Evolutionary conservation across 1,140 invertebrate species (phyloP).

Genomic region (Hylyphantes graminicola): DNA sequence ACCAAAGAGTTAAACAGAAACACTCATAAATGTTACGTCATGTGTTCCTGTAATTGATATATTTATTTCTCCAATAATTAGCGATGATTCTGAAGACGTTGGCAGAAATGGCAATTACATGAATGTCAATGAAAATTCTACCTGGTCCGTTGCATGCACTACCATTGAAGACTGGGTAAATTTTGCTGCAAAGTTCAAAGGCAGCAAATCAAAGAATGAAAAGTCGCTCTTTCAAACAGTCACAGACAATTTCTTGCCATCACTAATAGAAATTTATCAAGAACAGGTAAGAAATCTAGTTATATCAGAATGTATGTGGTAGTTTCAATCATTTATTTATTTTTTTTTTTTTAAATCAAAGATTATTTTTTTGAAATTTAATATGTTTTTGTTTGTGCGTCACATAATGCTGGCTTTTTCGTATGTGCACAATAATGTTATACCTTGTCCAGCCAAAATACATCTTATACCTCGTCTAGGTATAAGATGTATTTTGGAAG

Average conservation of each 20-base stretch:
- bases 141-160: slow-evolving; percentile 90
- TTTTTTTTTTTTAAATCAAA: neutral
- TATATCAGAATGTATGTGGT: neutral
- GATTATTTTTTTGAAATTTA: neutral
- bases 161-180: slow-evolving; percentile 91
- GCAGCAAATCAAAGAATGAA: slow-evolving; percentile 76
- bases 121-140: slow-evolving; percentile 38
- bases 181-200: slow-evolving; percentile 84
- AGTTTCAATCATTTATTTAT: neutral
- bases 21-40: too few relatives aligned
- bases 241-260: slow-evolving; percentile 89
- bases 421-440: too few relatives aligned
- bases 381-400: too few relatives aligned
- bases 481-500: too few relatives aligned
- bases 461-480: too few relatives aligned
- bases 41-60: too few relatives aligned
- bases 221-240: slow-evolving; percentile 82
- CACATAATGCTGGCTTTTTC: too few relatives aligned
- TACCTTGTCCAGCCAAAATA: too few relatives aligned
- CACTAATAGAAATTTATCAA: slow-evolving; percentile 90
- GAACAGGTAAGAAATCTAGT: slow-evolving; percentile 68
- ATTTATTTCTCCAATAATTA: neutral
- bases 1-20: too few relatives aligned
- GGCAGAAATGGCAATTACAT: neutral
- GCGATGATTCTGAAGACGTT: slow-evolving; percentile 28